Evolutionary conservation across 1,140 invertebrate genomes (phyloP).

Genomic region (Heliconius hewitsoni): DNA sequence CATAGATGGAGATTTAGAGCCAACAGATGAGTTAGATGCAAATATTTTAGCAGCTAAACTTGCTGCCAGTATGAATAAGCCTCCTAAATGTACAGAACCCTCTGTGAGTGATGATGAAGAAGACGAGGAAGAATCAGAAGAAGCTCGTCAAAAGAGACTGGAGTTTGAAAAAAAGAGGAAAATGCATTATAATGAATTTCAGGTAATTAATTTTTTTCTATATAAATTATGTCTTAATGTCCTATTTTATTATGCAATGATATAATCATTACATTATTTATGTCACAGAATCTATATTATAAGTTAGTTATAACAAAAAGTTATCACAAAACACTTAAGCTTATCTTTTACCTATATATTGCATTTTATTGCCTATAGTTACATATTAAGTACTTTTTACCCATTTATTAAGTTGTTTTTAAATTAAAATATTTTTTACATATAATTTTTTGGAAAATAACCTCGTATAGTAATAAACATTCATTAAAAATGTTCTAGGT

Average conservation of each 20-base stretch:
- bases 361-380: neutral
- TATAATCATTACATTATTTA: neutral
- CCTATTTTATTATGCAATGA: too few relatives aligned
- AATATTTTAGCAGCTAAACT: slow-evolving; percentile 89
- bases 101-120: slow-evolving; percentile 84
- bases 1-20: slow-evolving; percentile 86
- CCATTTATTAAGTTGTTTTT: neutral
- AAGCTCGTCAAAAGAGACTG: slow-evolving; percentile 85
- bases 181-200: slow-evolving; percentile 98
- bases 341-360: slow-evolving; percentile 1
- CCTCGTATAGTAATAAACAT: neutral
- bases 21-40: slow-evolving; percentile 89
- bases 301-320: neutral
- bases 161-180: slow-evolving; percentile 96
- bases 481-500: neutral
- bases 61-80: slow-evolving; percentile 78
- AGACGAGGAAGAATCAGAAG: slow-evolving; percentile 84
- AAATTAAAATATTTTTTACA: neutral
- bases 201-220: slow-evolving; percentile 70
- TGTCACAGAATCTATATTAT: neutral
- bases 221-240: neutral
- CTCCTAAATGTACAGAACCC: slow-evolving; percentile 64
- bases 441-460: neutral
- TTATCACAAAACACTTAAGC: neutral
- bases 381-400: neutral